Evolutionary conservation across 2,797 vertebrate species (phyloP).

Genomic region (Pitangus sulphuratus): DNA sequence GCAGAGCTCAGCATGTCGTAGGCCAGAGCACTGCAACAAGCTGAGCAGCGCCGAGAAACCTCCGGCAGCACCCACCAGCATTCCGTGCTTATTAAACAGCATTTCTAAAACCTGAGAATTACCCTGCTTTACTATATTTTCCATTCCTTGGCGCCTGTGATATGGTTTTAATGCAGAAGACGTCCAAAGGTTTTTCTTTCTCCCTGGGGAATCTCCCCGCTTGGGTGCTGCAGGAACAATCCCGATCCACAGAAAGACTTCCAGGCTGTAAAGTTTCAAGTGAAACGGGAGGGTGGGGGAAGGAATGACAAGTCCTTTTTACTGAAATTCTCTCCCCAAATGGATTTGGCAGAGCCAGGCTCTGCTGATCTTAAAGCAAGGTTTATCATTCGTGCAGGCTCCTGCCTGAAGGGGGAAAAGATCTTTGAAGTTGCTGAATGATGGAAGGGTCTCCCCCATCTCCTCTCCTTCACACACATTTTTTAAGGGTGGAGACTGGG

Average conservation of each 20-base stretch:
- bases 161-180: neutral
- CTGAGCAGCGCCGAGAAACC: neutral
- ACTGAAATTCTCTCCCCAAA: conserved; percentile 40
- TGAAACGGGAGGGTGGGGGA: conserved; percentile 16
- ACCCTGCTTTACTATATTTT: neutral
- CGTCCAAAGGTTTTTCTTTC: neutral
- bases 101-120: neutral
- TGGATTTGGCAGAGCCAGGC: conserved; percentile 39
- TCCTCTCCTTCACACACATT: neutral
- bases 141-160: neutral
- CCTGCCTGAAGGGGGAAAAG: conserved; percentile 54
- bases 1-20: conserved; percentile 18
- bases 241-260: neutral
- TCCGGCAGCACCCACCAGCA: neutral
- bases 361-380: conserved; percentile 35
- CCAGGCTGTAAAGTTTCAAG: conserved; percentile 19
- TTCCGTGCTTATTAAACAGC: neutral
- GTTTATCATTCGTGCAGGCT: conserved; percentile 61
- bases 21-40: neutral
- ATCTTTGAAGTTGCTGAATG: conserved; percentile 59
- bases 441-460: conserved; percentile 39
- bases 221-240: neutral
- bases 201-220: neutral
- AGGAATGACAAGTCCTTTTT: conserved; percentile 43
- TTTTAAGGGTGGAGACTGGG: conserved; percentile 42